Base-by-base conservation (phyloP, 2,888 invertebrate species). In the Eucera pruinosa region DNA sequence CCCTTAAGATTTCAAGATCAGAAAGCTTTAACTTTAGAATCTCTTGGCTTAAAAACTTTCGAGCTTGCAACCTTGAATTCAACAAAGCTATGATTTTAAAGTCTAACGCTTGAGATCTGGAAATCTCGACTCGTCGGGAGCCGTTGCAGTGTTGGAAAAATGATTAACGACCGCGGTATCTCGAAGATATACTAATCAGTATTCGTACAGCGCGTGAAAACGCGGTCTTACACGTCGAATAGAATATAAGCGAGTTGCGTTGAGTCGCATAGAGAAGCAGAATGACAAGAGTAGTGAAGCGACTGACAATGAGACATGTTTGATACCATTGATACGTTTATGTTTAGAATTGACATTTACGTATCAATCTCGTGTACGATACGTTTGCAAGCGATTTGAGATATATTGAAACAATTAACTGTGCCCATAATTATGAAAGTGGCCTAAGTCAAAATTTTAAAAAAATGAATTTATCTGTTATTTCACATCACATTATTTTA, bases 131-230 rank as follows among this genome's bases (percentile, higher is more conserved):
- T 7, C 18, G 6, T 2, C 18, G 13, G 25, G 30, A 20, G 30
- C 1, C 25, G 39, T n/a, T n/a, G 2, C 60, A n/a, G 11, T 13
- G 60, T 45, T 30, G 20, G 30, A 9, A 47, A 58, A 47, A 60
- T 45, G 60, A 60, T 60, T 60, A 30, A 60, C 25, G 45, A 47
- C 23, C 30, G 20, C 39, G 60, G 45, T 47, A 47, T 47, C 45
- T 30, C 25, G 43, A 20, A 45, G 7, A 15, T 30, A 20, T 60
- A 45, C 33, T 30, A 36, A 62, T 48, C 18, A 25, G 13, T 48
- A 48, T 50, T 48, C 13, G 9, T 11, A 47, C 33, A 23, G 23
- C 33, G 6, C 33, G 30, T 36, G 60, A 47, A 61, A 47, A n/a
- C 23, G 5, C 33, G n/a, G 30, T 36, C 23, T 36, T 6, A 25